A percentile compares a stretch with the other conserved stretches of the same genome.
These are phyloP conservation scores for Centroberyx gerrardi DNA, from an alignment of 2,797 vertebrate species.

Conservation along the genomic window DNA sequence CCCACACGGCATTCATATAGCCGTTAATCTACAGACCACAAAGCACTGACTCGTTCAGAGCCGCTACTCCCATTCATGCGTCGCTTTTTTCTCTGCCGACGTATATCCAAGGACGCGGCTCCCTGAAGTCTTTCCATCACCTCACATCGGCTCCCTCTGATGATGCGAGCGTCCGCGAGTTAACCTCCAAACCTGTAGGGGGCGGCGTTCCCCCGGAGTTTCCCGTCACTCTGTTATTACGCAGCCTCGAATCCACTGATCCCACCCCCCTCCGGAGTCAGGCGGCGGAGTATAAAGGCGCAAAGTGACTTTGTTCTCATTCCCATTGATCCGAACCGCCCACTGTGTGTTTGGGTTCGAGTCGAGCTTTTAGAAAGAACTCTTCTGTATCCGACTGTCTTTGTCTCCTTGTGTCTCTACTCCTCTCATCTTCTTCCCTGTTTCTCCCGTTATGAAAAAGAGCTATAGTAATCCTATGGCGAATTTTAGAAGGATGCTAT, in stretches of 20 bases:
- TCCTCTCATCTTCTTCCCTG: no score
- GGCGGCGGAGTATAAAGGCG: constrained; percentile 9
- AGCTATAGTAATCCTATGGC: no score
- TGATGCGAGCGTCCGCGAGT: constrained; percentile 5
- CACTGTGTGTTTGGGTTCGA: constrained; percentile 34
- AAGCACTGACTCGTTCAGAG: neutral
- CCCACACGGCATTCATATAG: neutral
- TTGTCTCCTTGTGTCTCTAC: neutral
- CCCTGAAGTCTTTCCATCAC: neutral
- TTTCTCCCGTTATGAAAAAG: no score
- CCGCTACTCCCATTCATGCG: neutral
- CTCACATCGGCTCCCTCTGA: neutral
- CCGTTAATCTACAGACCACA: no score
- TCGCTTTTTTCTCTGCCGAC: neutral
- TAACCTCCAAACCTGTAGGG: constrained; percentile 41
- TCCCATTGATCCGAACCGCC: constrained; percentile 28
- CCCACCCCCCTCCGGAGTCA: constrained; percentile 33
- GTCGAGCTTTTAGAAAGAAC: constrained; percentile 26
- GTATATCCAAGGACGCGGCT: no score
- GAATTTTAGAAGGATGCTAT: no score
- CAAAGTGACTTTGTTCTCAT: constrained; percentile 26
- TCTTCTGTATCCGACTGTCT: neutral
- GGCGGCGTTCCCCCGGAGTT: constrained; percentile 18
- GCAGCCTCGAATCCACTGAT: constrained; percentile 38
- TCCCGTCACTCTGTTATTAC: neutral